A percentile compares a stretch with the other conserved stretches of the same genome.
These are phyloP conservation scores for Chromis chromis DNA, from an alignment of 2,797 vertebrate species.

Conservation along the genomic window DNA sequence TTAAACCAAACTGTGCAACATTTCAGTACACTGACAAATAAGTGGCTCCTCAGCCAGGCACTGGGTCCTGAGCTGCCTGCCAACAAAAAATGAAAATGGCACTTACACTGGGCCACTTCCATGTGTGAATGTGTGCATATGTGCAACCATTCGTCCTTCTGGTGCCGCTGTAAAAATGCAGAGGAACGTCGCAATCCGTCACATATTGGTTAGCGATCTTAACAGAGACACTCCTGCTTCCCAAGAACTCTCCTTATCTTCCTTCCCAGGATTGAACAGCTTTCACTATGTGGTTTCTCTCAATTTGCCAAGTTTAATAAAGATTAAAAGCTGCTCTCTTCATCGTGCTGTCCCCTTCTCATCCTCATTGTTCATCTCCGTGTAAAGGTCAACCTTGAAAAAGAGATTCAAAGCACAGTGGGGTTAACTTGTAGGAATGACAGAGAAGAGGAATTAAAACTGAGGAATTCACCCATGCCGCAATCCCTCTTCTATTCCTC, in stretches of 20 bases:
- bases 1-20: conserved; percentile 12
- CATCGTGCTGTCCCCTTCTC: neutral
- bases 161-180: neutral
- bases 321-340: conserved; percentile 10
- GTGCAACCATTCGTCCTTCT: conserved; percentile 41
- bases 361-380: conserved; percentile 31
- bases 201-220: conserved; percentile 7
- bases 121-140: conserved; percentile 52
- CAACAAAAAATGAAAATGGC: conserved; percentile 26
- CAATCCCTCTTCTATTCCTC: neutral
- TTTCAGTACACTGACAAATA: conserved; percentile 22
- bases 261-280: neutral
- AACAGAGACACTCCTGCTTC: neutral
- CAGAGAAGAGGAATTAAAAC: conserved; percentile 34
- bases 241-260: neutral
- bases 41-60: neutral
- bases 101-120: conserved; percentile 30
- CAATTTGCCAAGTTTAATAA: conserved; percentile 14
- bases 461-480: conserved; percentile 10
- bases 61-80: conserved; percentile 18
- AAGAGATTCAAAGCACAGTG: conserved; percentile 22
- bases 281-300: conserved; percentile 7
- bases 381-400: conserved; percentile 33
- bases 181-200: neutral
- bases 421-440: conserved; percentile 41